Evolutionary conservation across 1,140 invertebrate species (phyloP).

Genomic region (Pogonomyrmex barbatus): DNA sequence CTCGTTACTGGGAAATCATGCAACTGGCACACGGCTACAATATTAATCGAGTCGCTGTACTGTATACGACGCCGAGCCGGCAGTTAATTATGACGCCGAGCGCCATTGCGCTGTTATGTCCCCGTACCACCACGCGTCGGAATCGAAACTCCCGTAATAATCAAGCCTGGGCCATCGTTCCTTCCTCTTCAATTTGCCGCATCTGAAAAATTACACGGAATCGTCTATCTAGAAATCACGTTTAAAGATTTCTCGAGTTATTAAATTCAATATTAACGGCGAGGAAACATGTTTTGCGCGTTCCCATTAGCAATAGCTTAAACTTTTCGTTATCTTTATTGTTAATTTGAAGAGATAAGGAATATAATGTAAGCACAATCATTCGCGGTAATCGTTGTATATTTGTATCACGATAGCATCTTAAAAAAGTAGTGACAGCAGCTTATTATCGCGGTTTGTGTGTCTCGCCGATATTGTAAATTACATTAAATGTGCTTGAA

Average conservation of each 20-base stretch:
- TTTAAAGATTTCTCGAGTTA: not conserved
- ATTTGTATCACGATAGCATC: not conserved
- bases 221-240: conserved; percentile 21
- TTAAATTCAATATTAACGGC: not conserved
- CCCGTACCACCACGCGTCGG: not conserved
- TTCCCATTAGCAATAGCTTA: not conserved
- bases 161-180: not conserved
- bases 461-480: conserved; percentile 1
- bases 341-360: not conserved
- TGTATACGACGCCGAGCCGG: conserved; percentile 8
- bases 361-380: not conserved
- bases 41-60: conserved; percentile 39
- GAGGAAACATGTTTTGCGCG: not conserved
- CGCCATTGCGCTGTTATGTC: not conserved
- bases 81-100: conserved; percentile 28
- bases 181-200: not conserved
- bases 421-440: not conserved
- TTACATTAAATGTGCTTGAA: not conserved
- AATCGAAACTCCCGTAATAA: not conserved
- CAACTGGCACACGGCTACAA: conserved; percentile 42
- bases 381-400: not conserved
- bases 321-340: not conserved
- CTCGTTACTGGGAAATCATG: conserved; percentile 57
- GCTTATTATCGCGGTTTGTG: conserved; percentile 11
- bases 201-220: not conserved